These are phyloP conservation scores for Mastigias papua DNA, from an alignment of 30 jellyfish, hydroid and myxozoan species.

Conservation along the genomic window DNA sequence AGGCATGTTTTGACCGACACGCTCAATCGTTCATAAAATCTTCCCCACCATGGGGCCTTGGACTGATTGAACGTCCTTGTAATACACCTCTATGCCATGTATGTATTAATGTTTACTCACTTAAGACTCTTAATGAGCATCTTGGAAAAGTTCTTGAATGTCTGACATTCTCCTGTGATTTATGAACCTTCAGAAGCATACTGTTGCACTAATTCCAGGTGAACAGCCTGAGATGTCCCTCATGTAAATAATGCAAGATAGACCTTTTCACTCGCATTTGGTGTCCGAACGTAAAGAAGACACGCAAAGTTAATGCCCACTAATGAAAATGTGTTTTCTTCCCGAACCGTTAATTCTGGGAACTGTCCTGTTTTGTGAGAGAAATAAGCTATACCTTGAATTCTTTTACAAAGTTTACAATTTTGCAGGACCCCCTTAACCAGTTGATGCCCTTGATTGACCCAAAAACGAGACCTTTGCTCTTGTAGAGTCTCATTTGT, in stretches of 20 bases:
- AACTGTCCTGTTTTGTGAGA: conserved; percentile 14
- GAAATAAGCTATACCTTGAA: conserved; percentile 29
- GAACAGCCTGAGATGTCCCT: background rate
- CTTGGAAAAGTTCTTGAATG: conserved; percentile 9
- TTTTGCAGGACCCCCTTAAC: conserved; percentile 16
- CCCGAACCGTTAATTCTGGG: conserved; percentile 55
- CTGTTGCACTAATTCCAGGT: conserved; percentile 27
- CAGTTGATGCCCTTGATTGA: conserved; percentile 47
- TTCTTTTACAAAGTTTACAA: conserved; percentile 25
- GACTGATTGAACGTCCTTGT: conserved; percentile 31
- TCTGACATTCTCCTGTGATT: conserved; percentile 40
- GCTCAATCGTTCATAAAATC: conserved; percentile 20
- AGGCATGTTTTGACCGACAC: conserved; percentile 5
- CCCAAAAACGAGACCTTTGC: conserved; percentile 64
- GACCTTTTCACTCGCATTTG: conserved; percentile 1
- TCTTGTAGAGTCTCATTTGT: conserved; percentile 51
- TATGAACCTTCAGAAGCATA: conserved; percentile 32
- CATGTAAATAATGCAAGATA: conserved; percentile 41
- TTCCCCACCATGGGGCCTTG: conserved; percentile 62
- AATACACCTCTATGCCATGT: background rate
- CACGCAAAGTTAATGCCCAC: conserved; percentile 61
- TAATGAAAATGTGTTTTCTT: background rate
- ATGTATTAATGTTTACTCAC: background rate
- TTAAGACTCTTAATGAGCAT: background rate
- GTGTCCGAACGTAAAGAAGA: conserved; percentile 16